A percentile compares a stretch with the other conserved stretches of the same genome.
Evolutionary conservation across 2,113 vertebrate species (phyloP).

Genomic region (Campylomormyrus tamandua): DNA sequence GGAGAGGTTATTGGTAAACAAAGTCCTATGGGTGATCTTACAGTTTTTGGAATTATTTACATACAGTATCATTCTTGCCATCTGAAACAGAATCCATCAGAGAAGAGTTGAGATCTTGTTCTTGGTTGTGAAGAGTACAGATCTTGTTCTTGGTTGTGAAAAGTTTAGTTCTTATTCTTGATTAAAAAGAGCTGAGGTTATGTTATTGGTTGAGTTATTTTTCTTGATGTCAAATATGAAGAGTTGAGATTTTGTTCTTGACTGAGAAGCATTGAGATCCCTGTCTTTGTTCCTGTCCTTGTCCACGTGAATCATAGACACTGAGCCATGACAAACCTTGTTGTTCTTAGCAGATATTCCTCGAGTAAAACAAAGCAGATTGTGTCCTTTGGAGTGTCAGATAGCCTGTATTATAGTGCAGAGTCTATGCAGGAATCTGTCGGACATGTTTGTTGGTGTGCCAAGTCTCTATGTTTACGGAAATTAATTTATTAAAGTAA

Average conservation of each 20-base stretch:
- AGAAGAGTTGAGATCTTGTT: background rate
- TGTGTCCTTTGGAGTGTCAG: background rate
- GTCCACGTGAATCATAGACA: background rate
- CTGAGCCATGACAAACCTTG: background rate
- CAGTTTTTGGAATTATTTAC: background rate
- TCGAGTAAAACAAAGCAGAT: background rate
- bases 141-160: background rate
- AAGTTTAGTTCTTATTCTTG: background rate
- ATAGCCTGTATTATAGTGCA: background rate
- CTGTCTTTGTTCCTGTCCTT: background rate
- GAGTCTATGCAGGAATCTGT: background rate
- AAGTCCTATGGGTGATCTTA: background rate
- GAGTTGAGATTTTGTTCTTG: background rate
- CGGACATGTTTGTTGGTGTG: background rate
- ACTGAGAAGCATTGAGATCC: background rate
- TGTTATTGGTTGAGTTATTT: background rate
- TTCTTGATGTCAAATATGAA: background rate
- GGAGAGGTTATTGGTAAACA: background rate
- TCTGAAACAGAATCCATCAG: background rate
- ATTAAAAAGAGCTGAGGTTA: background rate
- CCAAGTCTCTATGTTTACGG: background rate
- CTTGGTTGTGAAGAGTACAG: background rate
- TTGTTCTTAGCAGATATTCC: background rate
- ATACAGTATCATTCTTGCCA: background rate
- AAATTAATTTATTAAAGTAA: conserved; percentile 3